Percentiles rank a stretch among this genome's conserved stretches.
These are phyloP conservation scores for Synodontis membranacea DNA, from an alignment of 2,113 vertebrate genomes.

Conservation along the genomic window DNA sequence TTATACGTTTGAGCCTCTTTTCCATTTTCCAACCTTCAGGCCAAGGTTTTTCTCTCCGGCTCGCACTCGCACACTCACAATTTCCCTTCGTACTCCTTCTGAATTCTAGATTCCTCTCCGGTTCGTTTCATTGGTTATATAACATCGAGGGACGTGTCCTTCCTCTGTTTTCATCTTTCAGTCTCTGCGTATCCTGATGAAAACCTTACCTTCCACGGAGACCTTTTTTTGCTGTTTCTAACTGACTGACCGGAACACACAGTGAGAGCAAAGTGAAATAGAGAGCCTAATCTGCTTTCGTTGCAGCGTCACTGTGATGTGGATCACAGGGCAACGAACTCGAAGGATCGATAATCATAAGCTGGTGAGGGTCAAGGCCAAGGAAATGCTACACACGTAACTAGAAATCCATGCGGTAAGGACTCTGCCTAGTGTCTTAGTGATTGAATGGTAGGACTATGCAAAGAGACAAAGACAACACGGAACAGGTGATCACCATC, in stretches of 20 bases:
- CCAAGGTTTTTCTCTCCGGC: not conserved
- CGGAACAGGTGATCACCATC: not conserved
- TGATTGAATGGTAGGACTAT: not conserved
- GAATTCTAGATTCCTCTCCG: conserved; percentile 20
- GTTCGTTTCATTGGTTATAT: not conserved
- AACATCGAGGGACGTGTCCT: conserved; percentile 10
- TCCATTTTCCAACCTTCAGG: conserved; percentile 18
- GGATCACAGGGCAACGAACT: not conserved
- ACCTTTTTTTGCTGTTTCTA: not conserved
- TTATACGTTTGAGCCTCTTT: conserved; percentile 6
- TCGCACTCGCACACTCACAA: not conserved
- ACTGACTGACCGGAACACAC: not conserved
- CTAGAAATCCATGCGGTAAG: not conserved
- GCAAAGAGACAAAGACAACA: not conserved
- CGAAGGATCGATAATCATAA: not conserved
- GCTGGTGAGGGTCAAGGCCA: not conserved
- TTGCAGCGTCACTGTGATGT: not conserved
- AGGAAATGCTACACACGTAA: not conserved
- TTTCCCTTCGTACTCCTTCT: conserved; percentile 17
- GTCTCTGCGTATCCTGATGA: not conserved
- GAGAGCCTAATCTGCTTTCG: not conserved
- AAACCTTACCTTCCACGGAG: not conserved
- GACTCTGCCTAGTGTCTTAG: not conserved
- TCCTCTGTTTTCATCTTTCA: not conserved
- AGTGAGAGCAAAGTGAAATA: not conserved